phyloP scores from a whole-genome alignment of 2,888 invertebrate genomes.

The Phalangium opilio region DNA sequence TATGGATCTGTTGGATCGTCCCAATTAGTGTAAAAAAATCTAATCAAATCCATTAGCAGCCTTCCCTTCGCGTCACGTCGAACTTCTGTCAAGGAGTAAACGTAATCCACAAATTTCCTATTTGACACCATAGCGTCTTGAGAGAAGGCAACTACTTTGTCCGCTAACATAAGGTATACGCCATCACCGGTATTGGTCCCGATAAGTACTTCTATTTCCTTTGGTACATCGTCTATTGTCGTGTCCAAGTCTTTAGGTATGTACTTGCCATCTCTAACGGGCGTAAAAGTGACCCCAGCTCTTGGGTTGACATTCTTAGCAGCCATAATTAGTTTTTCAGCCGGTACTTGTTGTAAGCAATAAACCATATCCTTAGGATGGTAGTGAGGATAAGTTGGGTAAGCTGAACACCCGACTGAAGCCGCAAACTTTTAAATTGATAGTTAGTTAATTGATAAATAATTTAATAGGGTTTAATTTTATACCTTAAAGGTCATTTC shows the following conservation, averaged over 20 bases:
- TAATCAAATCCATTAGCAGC: too few relatives aligned
- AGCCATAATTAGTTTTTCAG: constrained; percentile 9
- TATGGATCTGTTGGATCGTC: too few relatives aligned
- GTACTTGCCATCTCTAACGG: constrained; percentile 9
- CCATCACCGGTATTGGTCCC: constrained; percentile 11
- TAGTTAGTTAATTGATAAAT: too few relatives aligned
- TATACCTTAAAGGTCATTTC: too few relatives aligned
- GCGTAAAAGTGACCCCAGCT: constrained; percentile 21
- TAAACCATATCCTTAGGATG: constrained; percentile 4
- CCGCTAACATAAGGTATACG: background rate
- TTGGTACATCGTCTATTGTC: constrained; percentile 4
- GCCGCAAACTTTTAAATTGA: background rate
- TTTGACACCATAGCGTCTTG: too few relatives aligned
- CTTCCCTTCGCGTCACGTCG: too few relatives aligned
- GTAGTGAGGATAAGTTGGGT: background rate
- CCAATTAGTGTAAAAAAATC: too few relatives aligned
- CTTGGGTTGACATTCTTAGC: constrained; percentile 17
- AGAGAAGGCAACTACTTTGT: background rate
- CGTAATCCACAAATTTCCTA: too few relatives aligned
- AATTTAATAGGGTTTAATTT: too few relatives aligned
- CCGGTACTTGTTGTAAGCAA: constrained; percentile 16
- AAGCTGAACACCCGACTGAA: constrained; percentile 4
- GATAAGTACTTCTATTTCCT: constrained; percentile 9
- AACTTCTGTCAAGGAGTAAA: too few relatives aligned
- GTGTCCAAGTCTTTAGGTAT: constrained; percentile 7